Percentiles rank a stretch among this genome's conserved stretches.
Conservation (phyloP, 2,888 invertebrate genomes). For the Nematopogon swammerdamellus region DNA sequence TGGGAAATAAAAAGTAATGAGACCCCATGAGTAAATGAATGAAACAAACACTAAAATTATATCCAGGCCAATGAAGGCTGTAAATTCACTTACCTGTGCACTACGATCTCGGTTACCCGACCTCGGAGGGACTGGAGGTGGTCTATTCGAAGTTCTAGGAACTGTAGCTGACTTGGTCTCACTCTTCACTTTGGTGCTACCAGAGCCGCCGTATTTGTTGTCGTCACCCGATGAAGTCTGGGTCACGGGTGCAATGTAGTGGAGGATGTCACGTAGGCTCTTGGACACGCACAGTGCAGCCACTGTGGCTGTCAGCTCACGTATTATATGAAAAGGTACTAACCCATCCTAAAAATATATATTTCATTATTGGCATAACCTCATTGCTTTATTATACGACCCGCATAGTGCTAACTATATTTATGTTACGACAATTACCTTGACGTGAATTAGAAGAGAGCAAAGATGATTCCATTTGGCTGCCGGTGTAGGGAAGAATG, state of each 20-base stretch:
- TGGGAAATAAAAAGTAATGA: no score
- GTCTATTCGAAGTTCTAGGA: constrained; percentile 31
- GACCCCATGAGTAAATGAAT: no score
- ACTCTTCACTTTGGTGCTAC: constrained; percentile 16
- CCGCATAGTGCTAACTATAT: no score
- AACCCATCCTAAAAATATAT: constrained; percentile 25
- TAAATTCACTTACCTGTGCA: constrained; percentile 20
- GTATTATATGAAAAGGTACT: constrained; percentile 25
- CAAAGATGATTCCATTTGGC: constrained; percentile 92
- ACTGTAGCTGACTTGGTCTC: constrained; percentile 37
- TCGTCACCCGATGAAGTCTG: constrained; percentile 16
- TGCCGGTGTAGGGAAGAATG: constrained; percentile 91
- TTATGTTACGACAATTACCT: no score
- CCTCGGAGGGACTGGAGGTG: constrained; percentile 42
- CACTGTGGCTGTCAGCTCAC: constrained; percentile 63
- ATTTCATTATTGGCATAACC: no score
- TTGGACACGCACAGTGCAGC: constrained; percentile 74
- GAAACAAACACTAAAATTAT: no score
- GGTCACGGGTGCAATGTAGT: constrained; percentile 39
- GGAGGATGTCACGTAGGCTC: constrained; percentile 36
- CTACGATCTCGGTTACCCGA: constrained; percentile 22
- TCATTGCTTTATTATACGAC: no score
- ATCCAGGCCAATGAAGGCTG: no score
- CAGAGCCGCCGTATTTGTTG: not conserved
- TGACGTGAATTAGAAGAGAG: constrained; percentile 68